These are phyloP conservation scores for Palythoa heliodiscus DNA, from an alignment of 92 coral and sea anemone species.

Conservation along the genomic window DNA sequence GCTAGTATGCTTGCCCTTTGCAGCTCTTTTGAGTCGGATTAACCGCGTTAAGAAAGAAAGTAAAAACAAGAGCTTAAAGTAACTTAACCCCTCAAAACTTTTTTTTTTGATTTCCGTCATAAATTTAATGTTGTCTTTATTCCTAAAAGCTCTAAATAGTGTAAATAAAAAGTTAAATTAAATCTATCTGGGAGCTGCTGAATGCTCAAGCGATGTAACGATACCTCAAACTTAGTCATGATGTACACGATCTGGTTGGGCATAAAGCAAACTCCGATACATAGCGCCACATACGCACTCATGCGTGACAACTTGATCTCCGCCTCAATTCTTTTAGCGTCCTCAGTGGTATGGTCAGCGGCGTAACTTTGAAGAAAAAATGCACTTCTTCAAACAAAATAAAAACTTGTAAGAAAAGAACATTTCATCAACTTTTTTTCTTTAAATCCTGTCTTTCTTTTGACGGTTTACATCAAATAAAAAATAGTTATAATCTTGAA, in stretches of 20 bases:
- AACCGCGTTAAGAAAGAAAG: too few relatives aligned
- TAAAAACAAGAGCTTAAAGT: too few relatives aligned
- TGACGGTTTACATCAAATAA: too few relatives aligned
- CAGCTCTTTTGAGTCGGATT: too few relatives aligned
- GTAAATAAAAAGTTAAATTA: too few relatives aligned
- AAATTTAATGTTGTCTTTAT: too few relatives aligned
- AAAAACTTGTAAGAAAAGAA: not conserved
- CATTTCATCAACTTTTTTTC: not conserved
- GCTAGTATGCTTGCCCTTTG: too few relatives aligned
- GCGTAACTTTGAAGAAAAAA: not conserved
- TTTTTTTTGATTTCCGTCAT: too few relatives aligned
- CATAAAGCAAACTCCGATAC: conserved; percentile 25
- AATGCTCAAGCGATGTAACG: not conserved
- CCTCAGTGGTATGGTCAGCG: conserved; percentile 30
- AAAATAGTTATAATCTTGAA: too few relatives aligned
- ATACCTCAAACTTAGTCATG: conserved; percentile 31
- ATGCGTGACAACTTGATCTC: conserved; percentile 37
- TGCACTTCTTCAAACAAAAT: not conserved
- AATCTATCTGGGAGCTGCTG: not conserved
- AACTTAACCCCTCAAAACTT: too few relatives aligned
- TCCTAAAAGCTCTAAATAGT: too few relatives aligned
- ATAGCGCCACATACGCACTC: conserved; percentile 30
- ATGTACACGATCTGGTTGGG: conserved; percentile 29
- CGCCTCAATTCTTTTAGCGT: not conserved
- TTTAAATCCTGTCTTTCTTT: not conserved